Percentiles rank a stretch among this genome's conserved stretches.
Evolutionary conservation across 2,888 invertebrate genomes (phyloP).

Genomic region (Euphydryas editha): DNA sequence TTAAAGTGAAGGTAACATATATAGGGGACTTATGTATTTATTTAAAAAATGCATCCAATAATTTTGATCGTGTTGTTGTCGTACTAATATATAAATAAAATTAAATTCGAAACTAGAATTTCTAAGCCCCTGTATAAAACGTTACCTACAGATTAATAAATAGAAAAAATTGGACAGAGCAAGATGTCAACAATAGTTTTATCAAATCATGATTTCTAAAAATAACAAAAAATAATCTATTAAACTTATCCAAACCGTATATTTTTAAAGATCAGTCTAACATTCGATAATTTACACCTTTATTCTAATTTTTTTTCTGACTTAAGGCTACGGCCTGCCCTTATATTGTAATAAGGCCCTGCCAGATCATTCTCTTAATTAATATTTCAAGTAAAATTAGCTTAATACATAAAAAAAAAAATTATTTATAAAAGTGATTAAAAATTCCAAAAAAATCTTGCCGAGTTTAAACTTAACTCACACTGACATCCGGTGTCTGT

Average conservation of each 20-base stretch:
- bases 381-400: slow-evolving; percentile 32
- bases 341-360: slow-evolving; percentile 43
- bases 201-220: slow-evolving; percentile 56
- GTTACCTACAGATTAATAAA: slow-evolving; percentile 59
- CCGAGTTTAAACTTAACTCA: slow-evolving; percentile 28
- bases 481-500: slow-evolving; percentile 13
- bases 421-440: slow-evolving; percentile 38
- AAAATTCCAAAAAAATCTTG: slow-evolving; percentile 32
- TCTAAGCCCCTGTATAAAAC: slow-evolving; percentile 70
- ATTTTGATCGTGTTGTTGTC: slow-evolving; percentile 52
- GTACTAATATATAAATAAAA: slow-evolving; percentile 49
- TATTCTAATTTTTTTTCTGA: slow-evolving; percentile 54
- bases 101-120: slow-evolving; percentile 50
- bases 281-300: slow-evolving; percentile 79
- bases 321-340: slow-evolving; percentile 67
- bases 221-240: slow-evolving; percentile 64
- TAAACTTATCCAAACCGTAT: slow-evolving; percentile 75
- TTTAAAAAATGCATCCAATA: neutral
- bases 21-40: neutral
- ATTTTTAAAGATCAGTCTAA: slow-evolving; percentile 82
- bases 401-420: slow-evolving; percentile 35
- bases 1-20: neutral
- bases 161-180: slow-evolving; percentile 75
- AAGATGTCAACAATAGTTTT: slow-evolving; percentile 55
- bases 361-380: slow-evolving; percentile 37